phyloP scores from a whole-genome alignment of 2,797 vertebrate species.

The Sardinella longiceps region DNA sequence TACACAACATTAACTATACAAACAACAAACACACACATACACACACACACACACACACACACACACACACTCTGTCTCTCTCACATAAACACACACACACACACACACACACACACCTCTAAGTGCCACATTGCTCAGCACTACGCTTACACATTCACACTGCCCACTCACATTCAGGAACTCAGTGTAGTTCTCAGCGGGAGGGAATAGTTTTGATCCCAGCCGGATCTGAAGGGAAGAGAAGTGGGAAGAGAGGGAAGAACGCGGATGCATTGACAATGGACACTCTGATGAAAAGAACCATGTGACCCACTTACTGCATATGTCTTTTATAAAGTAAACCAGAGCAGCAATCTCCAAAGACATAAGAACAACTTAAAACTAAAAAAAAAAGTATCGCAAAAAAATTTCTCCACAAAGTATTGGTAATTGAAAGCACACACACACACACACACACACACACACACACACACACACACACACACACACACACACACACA shows the following conservation, averaged over 20 bases:
- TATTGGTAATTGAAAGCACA: not conserved
- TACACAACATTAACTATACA: too few relatives aligned
- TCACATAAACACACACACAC: not conserved
- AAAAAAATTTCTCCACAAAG: not conserved
- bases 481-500: not conserved
- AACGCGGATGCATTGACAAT: not conserved
- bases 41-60: not conserved
- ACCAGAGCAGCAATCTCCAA: not conserved
- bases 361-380: not conserved
- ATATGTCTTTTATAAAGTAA: not conserved
- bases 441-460: too few relatives aligned
- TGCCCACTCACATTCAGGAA: not conserved
- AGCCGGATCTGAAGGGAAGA: not conserved
- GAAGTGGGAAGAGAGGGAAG: not conserved
- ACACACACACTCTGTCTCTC: not conserved
- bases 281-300: not conserved
- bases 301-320: slow-evolving; percentile 9
- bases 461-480: too few relatives aligned
- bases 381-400: not conserved
- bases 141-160: not conserved
- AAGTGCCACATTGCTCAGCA: too few relatives aligned
- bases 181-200: not conserved
- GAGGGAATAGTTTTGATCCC: not conserved
- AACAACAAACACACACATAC: not conserved
- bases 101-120: not conserved